phyloP scores from a whole-genome alignment of 2,113 vertebrate species.

The Turnix velox region DNA sequence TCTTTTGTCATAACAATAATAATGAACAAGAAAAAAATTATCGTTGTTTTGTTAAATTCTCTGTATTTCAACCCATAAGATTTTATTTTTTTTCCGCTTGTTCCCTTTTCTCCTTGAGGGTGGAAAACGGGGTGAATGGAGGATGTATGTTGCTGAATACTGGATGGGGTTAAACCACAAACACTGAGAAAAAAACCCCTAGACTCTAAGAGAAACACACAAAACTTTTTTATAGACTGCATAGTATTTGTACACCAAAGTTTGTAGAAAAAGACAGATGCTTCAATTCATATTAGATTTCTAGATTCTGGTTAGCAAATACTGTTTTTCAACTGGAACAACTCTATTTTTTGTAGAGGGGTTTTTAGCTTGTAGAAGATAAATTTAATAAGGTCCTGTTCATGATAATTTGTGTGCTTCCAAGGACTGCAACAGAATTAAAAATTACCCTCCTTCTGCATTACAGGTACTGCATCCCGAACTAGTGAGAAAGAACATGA shows the following conservation, averaged over 20 bases:
- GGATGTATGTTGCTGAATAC: background rate
- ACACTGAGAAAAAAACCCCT: background rate
- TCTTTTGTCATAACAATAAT: no score
- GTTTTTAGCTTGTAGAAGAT: background rate
- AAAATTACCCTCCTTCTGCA: background rate
- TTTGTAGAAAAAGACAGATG: background rate
- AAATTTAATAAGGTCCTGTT: background rate
- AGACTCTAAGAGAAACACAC: background rate
- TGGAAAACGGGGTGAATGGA: background rate
- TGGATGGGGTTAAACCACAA: background rate
- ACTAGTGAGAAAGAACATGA: background rate
- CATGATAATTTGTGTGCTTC: background rate
- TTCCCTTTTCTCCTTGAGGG: background rate
- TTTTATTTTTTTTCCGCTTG: background rate
- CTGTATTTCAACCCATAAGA: background rate
- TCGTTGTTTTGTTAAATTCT: background rate
- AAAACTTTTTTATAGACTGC: background rate
- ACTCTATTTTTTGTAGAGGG: background rate
- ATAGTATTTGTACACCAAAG: background rate
- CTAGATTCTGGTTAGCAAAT: background rate
- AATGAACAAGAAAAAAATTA: no score
- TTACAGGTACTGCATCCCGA: background rate
- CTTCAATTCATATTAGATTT: background rate
- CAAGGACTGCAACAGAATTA: background rate
- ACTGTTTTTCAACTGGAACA: background rate